A percentile compares a stretch with the other conserved stretches of the same genome.
Conservation (phyloP, 2,888 invertebrate genomes). For the Epinotia nisella region DNA sequence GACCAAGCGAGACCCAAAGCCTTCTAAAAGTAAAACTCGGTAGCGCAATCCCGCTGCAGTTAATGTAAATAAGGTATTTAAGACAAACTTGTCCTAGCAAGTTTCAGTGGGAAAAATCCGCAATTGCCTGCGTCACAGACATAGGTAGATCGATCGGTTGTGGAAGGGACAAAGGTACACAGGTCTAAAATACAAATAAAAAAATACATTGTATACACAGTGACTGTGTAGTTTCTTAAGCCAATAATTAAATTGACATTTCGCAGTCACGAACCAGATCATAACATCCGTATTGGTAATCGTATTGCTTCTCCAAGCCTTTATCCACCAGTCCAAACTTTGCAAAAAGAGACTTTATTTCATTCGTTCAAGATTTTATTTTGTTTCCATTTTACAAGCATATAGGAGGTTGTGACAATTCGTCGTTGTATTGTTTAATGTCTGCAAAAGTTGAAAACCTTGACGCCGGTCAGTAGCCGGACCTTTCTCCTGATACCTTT, state of each 20-base stretch:
- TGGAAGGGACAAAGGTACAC: not conserved
- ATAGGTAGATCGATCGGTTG: not conserved
- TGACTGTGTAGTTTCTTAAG: not conserved
- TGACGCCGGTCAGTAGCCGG: slow-evolving; percentile 65
- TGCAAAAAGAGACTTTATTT: not conserved
- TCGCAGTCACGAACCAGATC: slow-evolving; percentile 29
- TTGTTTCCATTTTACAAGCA: not conserved
- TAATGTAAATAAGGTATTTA: not conserved
- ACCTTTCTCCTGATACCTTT: slow-evolving; percentile 54
- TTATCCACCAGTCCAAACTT: not conserved
- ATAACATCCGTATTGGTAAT: slow-evolving; percentile 32
- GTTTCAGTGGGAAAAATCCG: not conserved
- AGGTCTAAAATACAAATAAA: not conserved
- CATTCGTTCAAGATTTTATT: not conserved
- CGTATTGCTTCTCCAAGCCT: slow-evolving; percentile 3
- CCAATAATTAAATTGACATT: slow-evolving; percentile 33
- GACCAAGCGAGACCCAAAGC: too few species aligned
- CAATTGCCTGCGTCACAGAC: not conserved
- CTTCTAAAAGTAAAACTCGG: not conserved
- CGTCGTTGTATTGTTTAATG: slow-evolving; percentile 67
- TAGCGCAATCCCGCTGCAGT: not conserved
- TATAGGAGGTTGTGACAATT: slow-evolving; percentile 51
- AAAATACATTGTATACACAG: not conserved
- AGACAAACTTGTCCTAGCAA: not conserved
- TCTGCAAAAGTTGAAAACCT: slow-evolving; percentile 65